A percentile compares a stretch with the other conserved stretches of the same genome.
Conservation (phyloP, 2,888 invertebrate genomes). For the Hirtodrosophila trivittata region DNA sequence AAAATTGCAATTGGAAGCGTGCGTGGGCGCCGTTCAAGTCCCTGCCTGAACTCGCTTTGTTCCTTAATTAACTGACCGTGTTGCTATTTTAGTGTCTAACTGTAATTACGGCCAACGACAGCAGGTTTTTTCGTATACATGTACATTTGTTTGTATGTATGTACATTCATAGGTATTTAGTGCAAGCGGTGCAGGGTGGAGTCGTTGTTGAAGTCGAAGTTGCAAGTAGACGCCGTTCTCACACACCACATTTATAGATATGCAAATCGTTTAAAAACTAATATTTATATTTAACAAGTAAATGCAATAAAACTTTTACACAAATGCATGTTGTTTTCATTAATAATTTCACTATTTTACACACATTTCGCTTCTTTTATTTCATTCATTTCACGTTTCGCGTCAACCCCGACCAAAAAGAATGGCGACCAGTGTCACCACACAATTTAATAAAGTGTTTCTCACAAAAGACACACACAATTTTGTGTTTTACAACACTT, state of each 20-base stretch:
- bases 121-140: constrained; percentile 65
- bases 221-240: constrained; percentile 46
- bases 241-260: constrained; percentile 21
- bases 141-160: constrained; percentile 16
- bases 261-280: constrained; percentile 5
- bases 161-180: constrained; percentile 59
- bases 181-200: constrained; percentile 50
- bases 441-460: constrained; percentile 8
- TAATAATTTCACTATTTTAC: constrained; percentile 55
- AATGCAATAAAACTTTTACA: constrained; percentile 21
- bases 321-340: constrained; percentile 29
- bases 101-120: constrained; percentile 65
- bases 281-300: constrained; percentile 25
- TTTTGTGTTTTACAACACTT: constrained; percentile 34
- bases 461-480: constrained; percentile 14
- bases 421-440: constrained; percentile 54
- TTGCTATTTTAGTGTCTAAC: constrained; percentile 69
- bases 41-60: constrained; percentile 26
- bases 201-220: constrained; percentile 28
- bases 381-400: constrained; percentile 39
- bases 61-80: constrained; percentile 59
- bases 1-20: constrained; percentile 29
- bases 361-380: constrained; percentile 60
- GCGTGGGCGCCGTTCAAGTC: constrained; percentile 45
- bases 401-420: constrained; percentile 62